These are phyloP conservation scores for Diarsia brunnea DNA, from an alignment of 2,888 invertebrate genomes.

Conservation along the genomic window DNA sequence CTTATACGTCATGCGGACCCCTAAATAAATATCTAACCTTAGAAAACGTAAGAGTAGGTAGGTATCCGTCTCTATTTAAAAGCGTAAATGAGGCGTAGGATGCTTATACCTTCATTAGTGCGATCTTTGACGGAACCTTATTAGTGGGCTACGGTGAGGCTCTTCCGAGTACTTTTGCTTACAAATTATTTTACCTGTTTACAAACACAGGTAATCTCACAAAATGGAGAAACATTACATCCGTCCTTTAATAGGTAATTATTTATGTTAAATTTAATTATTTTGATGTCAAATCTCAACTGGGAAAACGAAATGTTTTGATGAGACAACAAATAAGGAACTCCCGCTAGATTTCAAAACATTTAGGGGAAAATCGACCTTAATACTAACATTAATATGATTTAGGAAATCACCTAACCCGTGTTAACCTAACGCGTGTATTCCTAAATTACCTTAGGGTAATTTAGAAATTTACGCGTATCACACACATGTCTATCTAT, in stretches of 20 bases:
- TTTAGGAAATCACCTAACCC: too few species aligned
- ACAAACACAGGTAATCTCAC: background rate
- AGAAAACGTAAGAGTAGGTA: background rate
- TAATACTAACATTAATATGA: too few species aligned
- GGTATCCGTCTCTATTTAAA: background rate
- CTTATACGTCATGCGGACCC: background rate
- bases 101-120: slow-evolving; percentile 48
- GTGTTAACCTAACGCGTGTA: too few species aligned
- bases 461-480: too few species aligned
- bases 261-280: background rate
- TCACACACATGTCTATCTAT: too few species aligned
- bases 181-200: background rate
- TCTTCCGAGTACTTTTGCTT: background rate
- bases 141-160: slow-evolving; percentile 23
- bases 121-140: slow-evolving; percentile 39
- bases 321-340: background rate
- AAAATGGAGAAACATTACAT: background rate
- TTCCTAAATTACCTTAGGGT: too few species aligned
- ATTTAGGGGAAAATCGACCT: too few species aligned
- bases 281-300: background rate
- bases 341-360: background rate
- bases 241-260: background rate
- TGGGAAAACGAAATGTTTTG: background rate
- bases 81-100: slow-evolving; percentile 35
- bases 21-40: background rate